Percentiles rank a stretch among this genome's conserved stretches.
These are phyloP conservation scores for Noctua fimbriata DNA, from an alignment of 2,888 invertebrate species.

Conservation along the genomic window DNA sequence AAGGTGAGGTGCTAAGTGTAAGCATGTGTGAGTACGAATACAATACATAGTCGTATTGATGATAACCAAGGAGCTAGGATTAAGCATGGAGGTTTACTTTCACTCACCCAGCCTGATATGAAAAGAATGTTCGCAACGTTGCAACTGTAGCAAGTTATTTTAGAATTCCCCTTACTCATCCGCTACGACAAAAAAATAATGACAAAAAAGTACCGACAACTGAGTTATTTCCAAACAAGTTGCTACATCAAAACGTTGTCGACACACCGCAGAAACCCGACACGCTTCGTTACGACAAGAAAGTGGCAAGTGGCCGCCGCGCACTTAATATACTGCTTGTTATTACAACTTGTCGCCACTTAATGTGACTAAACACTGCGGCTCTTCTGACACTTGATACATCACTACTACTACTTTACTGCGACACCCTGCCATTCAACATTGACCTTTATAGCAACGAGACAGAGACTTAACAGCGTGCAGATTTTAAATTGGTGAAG, in stretches of 20 bases:
- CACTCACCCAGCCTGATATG: neutral
- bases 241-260: conserved; percentile 43
- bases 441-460: conserved; percentile 49
- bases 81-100: neutral
- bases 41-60: neutral
- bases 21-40: no score
- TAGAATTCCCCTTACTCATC: conserved; percentile 11
- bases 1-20: neutral
- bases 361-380: conserved; percentile 76
- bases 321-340: conserved; percentile 83
- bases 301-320: conserved; percentile 65
- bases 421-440: conserved; percentile 21
- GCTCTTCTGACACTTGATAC: conserved; percentile 82
- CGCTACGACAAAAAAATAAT: conserved; percentile 1
- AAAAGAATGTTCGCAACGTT: conserved; percentile 4
- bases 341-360: conserved; percentile 87
- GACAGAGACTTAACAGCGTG: conserved; percentile 27
- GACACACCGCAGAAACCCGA: conserved; percentile 68
- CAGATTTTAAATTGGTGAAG: conserved; percentile 33
- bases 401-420: conserved; percentile 32
- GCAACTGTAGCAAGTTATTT: conserved; percentile 19
- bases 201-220: conserved; percentile 5
- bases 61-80: neutral
- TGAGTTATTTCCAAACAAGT: conserved; percentile 36
- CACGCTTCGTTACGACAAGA: conserved; percentile 69